Conservation (phyloP, 2,888 invertebrate species). For the Pasiphila rectangulata region DNA sequence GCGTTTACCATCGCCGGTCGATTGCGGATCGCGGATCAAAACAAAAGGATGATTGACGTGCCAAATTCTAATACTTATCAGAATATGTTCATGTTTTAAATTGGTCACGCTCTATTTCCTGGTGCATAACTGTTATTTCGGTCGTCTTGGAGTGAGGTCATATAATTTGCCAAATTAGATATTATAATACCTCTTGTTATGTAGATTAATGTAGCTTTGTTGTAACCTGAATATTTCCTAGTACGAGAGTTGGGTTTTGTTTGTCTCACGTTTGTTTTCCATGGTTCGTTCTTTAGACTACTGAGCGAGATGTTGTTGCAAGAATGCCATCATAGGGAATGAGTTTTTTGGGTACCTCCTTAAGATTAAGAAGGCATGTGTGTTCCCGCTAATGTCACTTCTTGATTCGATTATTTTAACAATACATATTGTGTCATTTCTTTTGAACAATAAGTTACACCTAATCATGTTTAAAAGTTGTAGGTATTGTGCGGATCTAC, state of each 20-base stretch:
- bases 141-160: constrained; percentile 47
- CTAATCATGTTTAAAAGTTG: too few species aligned
- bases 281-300: too few species aligned
- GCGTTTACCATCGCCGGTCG: constrained; percentile 34
- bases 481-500: too few species aligned
- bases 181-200: constrained; percentile 39
- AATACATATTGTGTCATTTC: constrained; percentile 19
- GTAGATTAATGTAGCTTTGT: constrained; percentile 31
- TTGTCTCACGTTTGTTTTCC: neutral
- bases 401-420: constrained; percentile 18
- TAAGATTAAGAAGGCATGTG: too few species aligned
- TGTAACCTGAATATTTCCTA: constrained; percentile 20
- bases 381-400: constrained; percentile 9
- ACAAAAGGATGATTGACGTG: constrained; percentile 33
- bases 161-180: constrained; percentile 47
- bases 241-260: neutral
- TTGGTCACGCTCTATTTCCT: constrained; percentile 52
- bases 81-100: constrained; percentile 38
- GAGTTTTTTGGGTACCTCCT: too few species aligned
- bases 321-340: constrained; percentile 50
- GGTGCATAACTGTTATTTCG: constrained; percentile 50
- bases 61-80: constrained; percentile 27
- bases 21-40: constrained; percentile 34
- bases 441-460: too few species aligned
- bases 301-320: too few species aligned